Evolutionary conservation across 2,888 invertebrate species (phyloP).

Genomic region (Trissoscelio sp.): DNA sequence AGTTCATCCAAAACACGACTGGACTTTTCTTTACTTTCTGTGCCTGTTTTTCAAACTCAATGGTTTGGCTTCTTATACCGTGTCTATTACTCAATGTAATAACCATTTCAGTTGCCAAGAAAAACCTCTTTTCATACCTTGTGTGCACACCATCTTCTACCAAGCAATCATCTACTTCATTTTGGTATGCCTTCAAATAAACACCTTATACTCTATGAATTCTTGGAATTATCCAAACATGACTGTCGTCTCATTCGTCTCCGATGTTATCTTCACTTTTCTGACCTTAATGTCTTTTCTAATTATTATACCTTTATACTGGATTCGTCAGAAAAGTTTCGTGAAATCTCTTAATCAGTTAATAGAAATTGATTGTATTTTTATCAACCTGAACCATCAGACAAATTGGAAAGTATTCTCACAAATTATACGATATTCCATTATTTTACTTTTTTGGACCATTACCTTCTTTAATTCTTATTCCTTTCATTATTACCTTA

Average conservation of each 20-base stretch:
- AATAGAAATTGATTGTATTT: slow-evolving; percentile 24
- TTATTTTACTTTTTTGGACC: background rate
- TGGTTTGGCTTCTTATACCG: slow-evolving; percentile 15
- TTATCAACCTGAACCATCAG: background rate
- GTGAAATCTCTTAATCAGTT: slow-evolving; percentile 5
- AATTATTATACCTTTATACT: slow-evolving; percentile 7
- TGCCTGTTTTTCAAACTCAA: slow-evolving; percentile 14
- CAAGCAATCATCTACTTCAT: slow-evolving; percentile 23
- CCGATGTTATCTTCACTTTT: slow-evolving; percentile 13
- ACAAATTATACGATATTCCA: background rate
- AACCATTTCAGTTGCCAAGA: background rate
- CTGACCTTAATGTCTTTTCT: slow-evolving; percentile 2
- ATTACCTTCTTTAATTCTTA: slow-evolving; percentile 23
- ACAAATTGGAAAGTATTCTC: background rate
- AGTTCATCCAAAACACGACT: slow-evolving; percentile 11
- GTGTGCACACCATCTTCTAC: background rate
- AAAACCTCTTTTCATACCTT: background rate
- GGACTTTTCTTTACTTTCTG: slow-evolving; percentile 12
- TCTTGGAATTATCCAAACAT: slow-evolving; percentile 35
- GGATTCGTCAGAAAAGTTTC: slow-evolving; percentile 17
- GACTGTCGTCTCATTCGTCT: background rate
- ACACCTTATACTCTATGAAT: slow-evolving; percentile 22
- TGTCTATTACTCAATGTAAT: slow-evolving; percentile 12
- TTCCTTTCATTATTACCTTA: slow-evolving; percentile 21
- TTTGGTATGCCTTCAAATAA: slow-evolving; percentile 14